These are phyloP conservation scores for Liposcelis brunnea DNA, from an alignment of 2,888 invertebrate genomes.

Conservation along the genomic window DNA sequence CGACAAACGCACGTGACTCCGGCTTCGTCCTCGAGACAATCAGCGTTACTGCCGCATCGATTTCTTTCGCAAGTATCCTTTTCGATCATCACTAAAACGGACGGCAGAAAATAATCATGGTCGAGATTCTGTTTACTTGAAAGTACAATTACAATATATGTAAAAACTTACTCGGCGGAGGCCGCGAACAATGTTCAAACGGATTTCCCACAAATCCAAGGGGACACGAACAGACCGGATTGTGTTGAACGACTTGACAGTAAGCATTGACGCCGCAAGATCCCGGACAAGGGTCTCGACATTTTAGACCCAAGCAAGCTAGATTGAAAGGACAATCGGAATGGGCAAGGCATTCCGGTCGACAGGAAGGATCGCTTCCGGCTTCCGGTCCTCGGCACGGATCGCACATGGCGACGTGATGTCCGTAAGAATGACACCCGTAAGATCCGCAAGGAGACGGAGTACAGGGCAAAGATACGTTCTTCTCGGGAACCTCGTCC, in stretches of 20 bases:
- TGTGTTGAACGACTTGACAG: constrained; percentile 51
- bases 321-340: constrained; percentile 63
- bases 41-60: constrained; percentile 56
- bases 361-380: constrained; percentile 51
- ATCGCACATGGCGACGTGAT: constrained; percentile 62
- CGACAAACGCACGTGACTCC: constrained; percentile 52
- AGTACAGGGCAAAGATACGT: constrained; percentile 49
- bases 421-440: constrained; percentile 51
- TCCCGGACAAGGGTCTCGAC: constrained; percentile 61
- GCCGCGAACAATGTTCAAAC: constrained; percentile 51
- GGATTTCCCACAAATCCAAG: constrained; percentile 55
- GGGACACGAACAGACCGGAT: constrained; percentile 54
- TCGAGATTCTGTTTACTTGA: no score
- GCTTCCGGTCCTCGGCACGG: constrained; percentile 52
- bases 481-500: constrained; percentile 33
- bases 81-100: constrained; percentile 27
- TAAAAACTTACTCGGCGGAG: constrained; percentile 32
- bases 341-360: constrained; percentile 66
- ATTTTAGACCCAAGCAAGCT: constrained; percentile 56
- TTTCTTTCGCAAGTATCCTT: constrained; percentile 37
- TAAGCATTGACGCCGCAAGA: constrained; percentile 58
- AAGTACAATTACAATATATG: no score
- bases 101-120: constrained; percentile 14
- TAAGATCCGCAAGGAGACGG: constrained; percentile 60
- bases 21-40: constrained; percentile 46